These are phyloP conservation scores for Pantala flavescens DNA, from an alignment of 1,140 invertebrate species.

Conservation along the genomic window DNA sequence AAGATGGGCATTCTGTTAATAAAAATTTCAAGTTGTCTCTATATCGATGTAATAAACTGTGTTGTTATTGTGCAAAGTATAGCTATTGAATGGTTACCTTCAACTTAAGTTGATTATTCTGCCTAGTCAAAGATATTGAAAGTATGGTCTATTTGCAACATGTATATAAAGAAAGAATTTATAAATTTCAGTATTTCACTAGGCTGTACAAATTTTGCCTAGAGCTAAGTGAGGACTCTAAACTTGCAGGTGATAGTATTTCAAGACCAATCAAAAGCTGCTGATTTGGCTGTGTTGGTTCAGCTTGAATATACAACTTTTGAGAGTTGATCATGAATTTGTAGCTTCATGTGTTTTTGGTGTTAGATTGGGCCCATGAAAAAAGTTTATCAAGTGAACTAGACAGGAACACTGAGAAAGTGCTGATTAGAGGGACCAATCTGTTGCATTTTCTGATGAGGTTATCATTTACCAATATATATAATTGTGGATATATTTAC, in stretches of 20 bases:
- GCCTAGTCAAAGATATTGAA: neutral
- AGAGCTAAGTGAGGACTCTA: neutral
- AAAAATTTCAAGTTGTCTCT: no score
- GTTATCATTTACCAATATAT: neutral
- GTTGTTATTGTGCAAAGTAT: no score
- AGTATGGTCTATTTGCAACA: neutral
- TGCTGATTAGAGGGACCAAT: neutral
- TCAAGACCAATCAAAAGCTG: neutral
- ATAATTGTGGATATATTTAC: neutral
- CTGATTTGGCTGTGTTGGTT: neutral
- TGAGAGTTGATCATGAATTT: no score
- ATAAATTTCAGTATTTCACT: neutral
- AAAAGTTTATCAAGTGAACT: neutral
- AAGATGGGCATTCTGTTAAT: no score
- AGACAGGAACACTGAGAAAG: neutral
- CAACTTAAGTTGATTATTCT: no score
- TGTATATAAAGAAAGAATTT: neutral
- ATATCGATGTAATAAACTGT: no score
- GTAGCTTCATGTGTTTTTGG: no score
- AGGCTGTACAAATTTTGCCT: neutral
- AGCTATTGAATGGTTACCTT: no score
- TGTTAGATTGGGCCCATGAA: no score
- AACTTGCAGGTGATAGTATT: neutral
- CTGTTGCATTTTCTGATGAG: neutral
- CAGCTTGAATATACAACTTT: neutral